These are phyloP conservation scores for Paralvinella palmiformis DNA, from an alignment of 1,140 invertebrate genomes.

Conservation along the genomic window DNA sequence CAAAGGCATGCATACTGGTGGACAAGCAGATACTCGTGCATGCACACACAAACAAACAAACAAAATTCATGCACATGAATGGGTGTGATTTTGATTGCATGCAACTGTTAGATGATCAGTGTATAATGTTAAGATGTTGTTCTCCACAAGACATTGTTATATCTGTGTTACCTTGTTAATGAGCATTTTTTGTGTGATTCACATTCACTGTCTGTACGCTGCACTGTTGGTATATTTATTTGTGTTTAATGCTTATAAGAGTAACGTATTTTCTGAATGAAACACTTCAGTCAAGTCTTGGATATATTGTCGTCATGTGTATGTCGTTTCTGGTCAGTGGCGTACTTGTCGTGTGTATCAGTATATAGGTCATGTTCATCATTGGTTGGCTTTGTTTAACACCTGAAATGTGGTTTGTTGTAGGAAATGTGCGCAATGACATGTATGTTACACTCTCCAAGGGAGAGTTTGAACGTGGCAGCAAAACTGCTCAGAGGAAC, in stretches of 20 bases:
- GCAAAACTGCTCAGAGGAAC: slow-evolving; percentile 92
- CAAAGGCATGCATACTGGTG: no score
- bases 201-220: no score
- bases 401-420: background rate
- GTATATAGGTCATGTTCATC: background rate
- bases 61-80: no score
- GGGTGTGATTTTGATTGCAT: no score
- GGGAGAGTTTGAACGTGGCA: slow-evolving; percentile 87
- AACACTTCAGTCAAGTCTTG: background rate
- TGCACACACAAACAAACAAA: no score
- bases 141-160: no score
- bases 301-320: background rate
- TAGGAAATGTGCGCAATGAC: slow-evolving; percentile 63
- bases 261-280: background rate
- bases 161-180: no score
- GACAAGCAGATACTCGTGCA: no score
- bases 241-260: background rate
- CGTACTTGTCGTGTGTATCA: background rate
- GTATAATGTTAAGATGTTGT: no score
- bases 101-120: no score
- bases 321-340: background rate
- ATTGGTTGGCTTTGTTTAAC: background rate
- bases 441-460: slow-evolving; percentile 80
- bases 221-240: no score
- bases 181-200: no score